These are phyloP conservation scores for Nipponacmea schrenckii DNA, from an alignment of 2,888 invertebrate species.

Conservation along the genomic window DNA sequence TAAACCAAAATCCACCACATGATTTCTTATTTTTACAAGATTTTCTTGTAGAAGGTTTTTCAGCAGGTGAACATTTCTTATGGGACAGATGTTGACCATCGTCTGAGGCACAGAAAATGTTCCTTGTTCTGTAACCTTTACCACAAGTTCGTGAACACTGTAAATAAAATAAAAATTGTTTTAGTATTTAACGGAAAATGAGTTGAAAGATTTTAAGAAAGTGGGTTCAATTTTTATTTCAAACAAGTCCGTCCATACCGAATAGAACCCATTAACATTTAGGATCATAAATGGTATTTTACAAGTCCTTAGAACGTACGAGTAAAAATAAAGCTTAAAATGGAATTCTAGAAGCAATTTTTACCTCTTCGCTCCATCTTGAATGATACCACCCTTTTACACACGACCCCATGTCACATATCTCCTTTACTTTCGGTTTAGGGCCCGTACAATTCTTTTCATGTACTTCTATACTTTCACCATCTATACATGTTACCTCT, in stretches of 20 bases:
- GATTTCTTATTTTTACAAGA: slow-evolving; percentile 69
- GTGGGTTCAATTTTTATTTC: too few relatives aligned
- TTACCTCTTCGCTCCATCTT: slow-evolving; percentile 74
- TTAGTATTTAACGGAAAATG: too few relatives aligned
- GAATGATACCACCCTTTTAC: slow-evolving; percentile 73
- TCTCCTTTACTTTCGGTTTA: slow-evolving; percentile 72
- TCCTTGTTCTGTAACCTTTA: slow-evolving; percentile 50
- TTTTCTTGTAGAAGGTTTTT: slow-evolving; percentile 48
- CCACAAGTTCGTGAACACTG: slow-evolving; percentile 66
- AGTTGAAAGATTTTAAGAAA: background rate
- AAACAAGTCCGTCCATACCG: too few relatives aligned
- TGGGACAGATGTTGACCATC: slow-evolving; percentile 48
- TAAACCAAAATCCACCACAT: slow-evolving; percentile 83
- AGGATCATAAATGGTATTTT: too few relatives aligned
- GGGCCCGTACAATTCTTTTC: slow-evolving; percentile 71
- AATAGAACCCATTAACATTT: too few relatives aligned
- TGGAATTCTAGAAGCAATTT: too few relatives aligned
- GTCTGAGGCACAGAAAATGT: slow-evolving; percentile 59
- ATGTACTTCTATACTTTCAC: slow-evolving; percentile 61
- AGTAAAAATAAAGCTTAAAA: too few relatives aligned
- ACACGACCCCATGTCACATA: slow-evolving; percentile 74
- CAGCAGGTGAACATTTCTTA: slow-evolving; percentile 43
- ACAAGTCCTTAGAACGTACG: too few relatives aligned
- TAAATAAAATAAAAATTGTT: slow-evolving; percentile 19
- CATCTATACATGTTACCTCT: slow-evolving; percentile 72